These are phyloP conservation scores for Protonibea diacanthus DNA, from an alignment of 2,797 vertebrate species.

Conservation along the genomic window DNA sequence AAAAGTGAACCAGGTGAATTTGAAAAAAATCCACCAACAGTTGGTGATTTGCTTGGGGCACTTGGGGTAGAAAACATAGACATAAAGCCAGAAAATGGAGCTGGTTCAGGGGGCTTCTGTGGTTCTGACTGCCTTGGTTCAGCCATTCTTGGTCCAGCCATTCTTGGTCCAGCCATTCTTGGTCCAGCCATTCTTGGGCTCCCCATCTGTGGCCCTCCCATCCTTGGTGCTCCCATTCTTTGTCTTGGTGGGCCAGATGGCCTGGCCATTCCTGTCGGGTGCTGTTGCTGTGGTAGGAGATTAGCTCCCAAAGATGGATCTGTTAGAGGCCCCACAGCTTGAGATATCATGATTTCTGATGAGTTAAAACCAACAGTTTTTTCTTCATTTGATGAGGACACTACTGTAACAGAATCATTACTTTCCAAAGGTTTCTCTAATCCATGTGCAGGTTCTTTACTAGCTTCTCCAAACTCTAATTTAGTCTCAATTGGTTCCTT, in stretches of 20 bases:
- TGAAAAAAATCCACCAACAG: slow-evolving; percentile 89
- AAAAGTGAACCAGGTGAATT: slow-evolving; percentile 85
- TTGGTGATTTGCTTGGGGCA: slow-evolving; percentile 86
- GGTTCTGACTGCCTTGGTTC: slow-evolving; percentile 75
- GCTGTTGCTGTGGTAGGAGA: slow-evolving; percentile 60
- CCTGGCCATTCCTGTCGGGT: slow-evolving; percentile 46
- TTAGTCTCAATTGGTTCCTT: slow-evolving; percentile 27
- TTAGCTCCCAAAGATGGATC: slow-evolving; percentile 32
- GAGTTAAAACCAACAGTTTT: slow-evolving; percentile 19
- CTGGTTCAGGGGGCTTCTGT: slow-evolving; percentile 83
- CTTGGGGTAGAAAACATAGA: slow-evolving; percentile 90
- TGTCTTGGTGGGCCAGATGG: slow-evolving; percentile 57
- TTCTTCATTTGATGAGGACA: slow-evolving; percentile 46
- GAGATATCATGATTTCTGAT: slow-evolving; percentile 34
- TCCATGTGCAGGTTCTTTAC: slow-evolving; percentile 24
- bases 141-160: slow-evolving; percentile 67
- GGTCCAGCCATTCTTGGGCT: slow-evolving; percentile 53
- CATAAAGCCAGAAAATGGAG: slow-evolving; percentile 94
- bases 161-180: slow-evolving; percentile 59
- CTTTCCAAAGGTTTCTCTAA: slow-evolving; percentile 40
- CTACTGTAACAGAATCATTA: slow-evolving; percentile 12
- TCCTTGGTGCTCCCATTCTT: slow-evolving; percentile 60
- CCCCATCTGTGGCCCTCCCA: slow-evolving; percentile 54
- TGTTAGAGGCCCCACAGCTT: slow-evolving; percentile 23
- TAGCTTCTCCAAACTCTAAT: slow-evolving; percentile 26